Percentiles rank a stretch among this genome's conserved stretches.
Evolutionary conservation across 1,140 invertebrate genomes (phyloP).

Genomic region (Galleria mellonella): DNA sequence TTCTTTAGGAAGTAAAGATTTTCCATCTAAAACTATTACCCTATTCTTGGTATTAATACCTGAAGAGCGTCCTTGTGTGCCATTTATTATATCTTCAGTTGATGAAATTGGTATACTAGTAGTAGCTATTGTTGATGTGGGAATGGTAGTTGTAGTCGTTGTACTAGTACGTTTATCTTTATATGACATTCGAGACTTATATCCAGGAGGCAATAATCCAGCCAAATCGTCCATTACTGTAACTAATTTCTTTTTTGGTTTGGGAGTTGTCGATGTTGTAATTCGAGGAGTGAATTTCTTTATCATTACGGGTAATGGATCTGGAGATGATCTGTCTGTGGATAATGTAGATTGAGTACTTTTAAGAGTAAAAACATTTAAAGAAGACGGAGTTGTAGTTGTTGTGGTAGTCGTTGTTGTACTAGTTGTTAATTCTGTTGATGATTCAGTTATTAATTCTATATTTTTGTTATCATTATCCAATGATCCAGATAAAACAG

Average conservation of each 20-base stretch:
- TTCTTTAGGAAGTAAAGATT: conserved; percentile 79
- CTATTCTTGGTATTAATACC: conserved; percentile 71
- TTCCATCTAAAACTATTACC: conserved; percentile 74
- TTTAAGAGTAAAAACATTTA: conserved; percentile 66
- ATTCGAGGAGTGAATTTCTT: conserved; percentile 80
- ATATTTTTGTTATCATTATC: conserved; percentile 75
- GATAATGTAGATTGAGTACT: conserved; percentile 51
- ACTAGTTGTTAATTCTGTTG: conserved; percentile 68
- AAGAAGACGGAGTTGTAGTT: conserved; percentile 43
- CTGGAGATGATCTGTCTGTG: conserved; percentile 64
- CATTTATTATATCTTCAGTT: conserved; percentile 45
- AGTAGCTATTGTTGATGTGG: conserved; percentile 62
- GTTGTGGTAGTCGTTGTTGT: conserved; percentile 72
- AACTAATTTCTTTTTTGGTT: conserved; percentile 73
- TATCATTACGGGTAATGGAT: conserved; percentile 74
- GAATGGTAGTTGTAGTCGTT: conserved; percentile 65
- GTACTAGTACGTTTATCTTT: conserved; percentile 74
- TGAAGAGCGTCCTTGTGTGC: conserved; percentile 61
- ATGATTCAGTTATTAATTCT: conserved; percentile 75
- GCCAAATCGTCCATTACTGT: conserved; percentile 78
- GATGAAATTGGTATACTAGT: conserved; percentile 50
- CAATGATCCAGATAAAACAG: conserved; percentile 79
- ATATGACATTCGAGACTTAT: conserved; percentile 73
- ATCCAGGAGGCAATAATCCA: conserved; percentile 77
- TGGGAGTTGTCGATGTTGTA: conserved; percentile 69